These are phyloP conservation scores for Calephelis perditalis DNA, from an alignment of 2,888 invertebrate species.

Conservation along the genomic window DNA sequence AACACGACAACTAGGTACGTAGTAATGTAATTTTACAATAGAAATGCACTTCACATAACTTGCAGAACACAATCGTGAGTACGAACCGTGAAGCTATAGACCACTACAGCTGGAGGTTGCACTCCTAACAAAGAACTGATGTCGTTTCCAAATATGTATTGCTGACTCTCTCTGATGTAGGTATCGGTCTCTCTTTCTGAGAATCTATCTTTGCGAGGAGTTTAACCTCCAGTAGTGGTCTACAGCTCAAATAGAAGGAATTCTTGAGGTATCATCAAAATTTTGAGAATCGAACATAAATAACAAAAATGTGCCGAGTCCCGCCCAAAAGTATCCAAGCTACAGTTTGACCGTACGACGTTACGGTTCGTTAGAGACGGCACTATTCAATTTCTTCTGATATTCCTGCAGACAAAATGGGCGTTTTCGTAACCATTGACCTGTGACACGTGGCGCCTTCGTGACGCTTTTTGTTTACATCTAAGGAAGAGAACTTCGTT, in stretches of 20 bases:
- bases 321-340: conserved; percentile 25
- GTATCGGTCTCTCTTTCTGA: no score
- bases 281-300: conserved; percentile 6
- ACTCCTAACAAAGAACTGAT: no score
- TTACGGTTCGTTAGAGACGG: conserved; percentile 50
- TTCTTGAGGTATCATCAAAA: conserved; percentile 7
- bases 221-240: not conserved
- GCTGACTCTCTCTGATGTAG: no score
- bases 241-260: not conserved
- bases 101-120: no score
- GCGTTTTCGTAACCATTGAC: conserved; percentile 44
- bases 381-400: conserved; percentile 38
- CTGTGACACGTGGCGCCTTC: conserved; percentile 63
- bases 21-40: no score
- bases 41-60: no score
- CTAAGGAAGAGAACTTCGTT: conserved; percentile 32
- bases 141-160: no score
- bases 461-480: conserved; percentile 42
- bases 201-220: no score
- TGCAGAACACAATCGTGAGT: no score
- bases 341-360: conserved; percentile 38
- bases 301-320: conserved; percentile 10
- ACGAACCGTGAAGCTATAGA: no score
- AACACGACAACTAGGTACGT: no score
- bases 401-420: conserved; percentile 28